A percentile compares a stretch with the other conserved stretches of the same genome.
Conservation (phyloP, 2,113 vertebrate species). For the Nannobrachium achirus region DNA sequence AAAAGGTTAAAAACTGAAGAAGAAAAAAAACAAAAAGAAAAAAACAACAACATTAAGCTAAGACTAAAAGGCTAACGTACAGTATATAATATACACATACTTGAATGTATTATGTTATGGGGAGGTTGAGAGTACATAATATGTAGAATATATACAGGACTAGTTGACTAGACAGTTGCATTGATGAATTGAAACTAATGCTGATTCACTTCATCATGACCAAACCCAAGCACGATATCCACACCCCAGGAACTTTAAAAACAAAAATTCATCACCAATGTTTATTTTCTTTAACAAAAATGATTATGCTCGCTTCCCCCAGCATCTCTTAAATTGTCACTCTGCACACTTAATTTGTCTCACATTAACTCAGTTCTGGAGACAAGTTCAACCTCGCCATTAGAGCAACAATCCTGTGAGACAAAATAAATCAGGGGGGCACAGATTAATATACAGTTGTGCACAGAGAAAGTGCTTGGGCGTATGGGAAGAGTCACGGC, state of each 20-base stretch:
- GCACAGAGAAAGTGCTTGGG: background rate
- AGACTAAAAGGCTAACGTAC: too few relatives aligned
- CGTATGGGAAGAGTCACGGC: slow-evolving; percentile 21
- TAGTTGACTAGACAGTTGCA: too few relatives aligned
- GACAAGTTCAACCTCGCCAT: slow-evolving; percentile 44
- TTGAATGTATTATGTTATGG: too few relatives aligned
- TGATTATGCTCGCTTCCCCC: background rate
- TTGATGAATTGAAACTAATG: too few relatives aligned
- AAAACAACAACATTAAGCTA: too few relatives aligned
- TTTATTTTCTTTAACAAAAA: slow-evolving; percentile 28
- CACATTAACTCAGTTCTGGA: slow-evolving; percentile 30
- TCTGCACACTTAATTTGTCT: slow-evolving; percentile 22
- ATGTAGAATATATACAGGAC: too few relatives aligned
- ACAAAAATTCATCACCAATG: background rate
- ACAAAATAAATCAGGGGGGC: slow-evolving; percentile 44
- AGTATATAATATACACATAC: too few relatives aligned
- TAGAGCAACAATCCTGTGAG: slow-evolving; percentile 25
- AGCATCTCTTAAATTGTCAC: background rate
- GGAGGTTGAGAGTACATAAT: too few relatives aligned
- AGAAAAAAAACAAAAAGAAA: too few relatives aligned
- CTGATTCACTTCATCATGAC: too few relatives aligned
- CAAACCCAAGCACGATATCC: background rate
- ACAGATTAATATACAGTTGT: slow-evolving; percentile 28
- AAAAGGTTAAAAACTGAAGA: too few relatives aligned
- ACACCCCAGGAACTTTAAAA: background rate